Evolutionary conservation across 2,113 vertebrate genomes (phyloP).

Genomic region (Petrocephalus microphthalmus): DNA sequence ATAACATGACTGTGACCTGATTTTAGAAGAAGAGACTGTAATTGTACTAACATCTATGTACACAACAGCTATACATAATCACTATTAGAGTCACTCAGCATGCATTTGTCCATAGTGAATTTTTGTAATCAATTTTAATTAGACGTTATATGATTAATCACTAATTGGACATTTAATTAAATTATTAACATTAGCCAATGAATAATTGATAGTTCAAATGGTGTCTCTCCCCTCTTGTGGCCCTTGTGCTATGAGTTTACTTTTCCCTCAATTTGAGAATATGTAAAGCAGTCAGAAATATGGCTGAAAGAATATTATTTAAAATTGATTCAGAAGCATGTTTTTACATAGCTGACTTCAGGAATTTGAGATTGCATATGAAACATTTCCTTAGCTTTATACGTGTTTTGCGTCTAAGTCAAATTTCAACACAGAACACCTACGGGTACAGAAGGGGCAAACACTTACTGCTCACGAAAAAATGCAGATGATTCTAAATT

Average conservation of each 20-base stretch:
- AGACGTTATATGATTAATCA: slow-evolving; percentile 33
- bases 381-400: background rate
- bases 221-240: slow-evolving; percentile 27
- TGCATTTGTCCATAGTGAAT: slow-evolving; percentile 21
- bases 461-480: no score
- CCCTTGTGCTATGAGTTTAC: slow-evolving; percentile 22
- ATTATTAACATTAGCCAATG: slow-evolving; percentile 41
- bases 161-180: slow-evolving; percentile 41
- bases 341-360: background rate
- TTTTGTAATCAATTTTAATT: slow-evolving; percentile 33
- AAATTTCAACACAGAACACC: background rate
- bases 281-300: background rate
- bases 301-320: background rate
- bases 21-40: background rate
- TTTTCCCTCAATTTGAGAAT: slow-evolving; percentile 16
- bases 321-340: background rate
- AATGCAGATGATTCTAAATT: background rate
- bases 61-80: slow-evolving; percentile 29
- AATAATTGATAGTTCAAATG: slow-evolving; percentile 40
- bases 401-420: background rate
- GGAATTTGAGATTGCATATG: background rate
- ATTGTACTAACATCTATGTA: background rate
- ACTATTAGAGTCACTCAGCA: slow-evolving; percentile 17
- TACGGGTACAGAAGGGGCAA: background rate
- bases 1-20: background rate